These are phyloP conservation scores for Patagioenas fasciata DNA, from an alignment of 2,113 vertebrate genomes.

Conservation along the genomic window DNA sequence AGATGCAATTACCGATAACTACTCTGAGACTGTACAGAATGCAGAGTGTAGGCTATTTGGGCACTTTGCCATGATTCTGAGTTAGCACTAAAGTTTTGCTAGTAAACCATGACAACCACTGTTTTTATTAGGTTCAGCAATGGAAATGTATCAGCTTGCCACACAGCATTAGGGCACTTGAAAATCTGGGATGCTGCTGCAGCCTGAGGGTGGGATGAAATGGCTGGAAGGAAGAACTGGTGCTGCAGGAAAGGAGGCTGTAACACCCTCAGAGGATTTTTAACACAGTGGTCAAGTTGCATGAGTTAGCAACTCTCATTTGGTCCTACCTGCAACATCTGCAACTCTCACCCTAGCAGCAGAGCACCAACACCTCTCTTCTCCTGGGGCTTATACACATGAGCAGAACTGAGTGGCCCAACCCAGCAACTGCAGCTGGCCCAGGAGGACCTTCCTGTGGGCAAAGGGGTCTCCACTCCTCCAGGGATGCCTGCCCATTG, in stretches of 20 bases:
- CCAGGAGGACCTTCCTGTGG: background rate
- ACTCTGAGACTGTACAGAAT: background rate
- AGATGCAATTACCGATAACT: background rate
- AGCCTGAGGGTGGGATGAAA: background rate
- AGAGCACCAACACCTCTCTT: background rate
- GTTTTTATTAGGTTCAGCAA: background rate
- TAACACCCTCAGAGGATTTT: background rate
- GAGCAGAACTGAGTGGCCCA: background rate
- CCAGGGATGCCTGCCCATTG: background rate
- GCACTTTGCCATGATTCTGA: background rate
- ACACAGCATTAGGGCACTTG: background rate
- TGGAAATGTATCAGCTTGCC: background rate
- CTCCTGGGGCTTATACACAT: accelerated
- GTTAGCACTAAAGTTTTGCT: slow-evolving; percentile 23
- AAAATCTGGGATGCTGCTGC: background rate
- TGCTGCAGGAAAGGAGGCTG: background rate
- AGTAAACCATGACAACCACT: slow-evolving; percentile 24
- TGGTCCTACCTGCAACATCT: background rate
- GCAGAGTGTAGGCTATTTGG: background rate
- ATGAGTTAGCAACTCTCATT: background rate
- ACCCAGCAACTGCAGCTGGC: background rate
- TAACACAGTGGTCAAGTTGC: background rate
- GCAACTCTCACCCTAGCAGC: accelerated
- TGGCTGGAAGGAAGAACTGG: background rate
- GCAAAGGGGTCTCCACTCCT: background rate